Evolutionary conservation across 2,797 vertebrate species (phyloP).

Genomic region (Siniperca undulata): DNA sequence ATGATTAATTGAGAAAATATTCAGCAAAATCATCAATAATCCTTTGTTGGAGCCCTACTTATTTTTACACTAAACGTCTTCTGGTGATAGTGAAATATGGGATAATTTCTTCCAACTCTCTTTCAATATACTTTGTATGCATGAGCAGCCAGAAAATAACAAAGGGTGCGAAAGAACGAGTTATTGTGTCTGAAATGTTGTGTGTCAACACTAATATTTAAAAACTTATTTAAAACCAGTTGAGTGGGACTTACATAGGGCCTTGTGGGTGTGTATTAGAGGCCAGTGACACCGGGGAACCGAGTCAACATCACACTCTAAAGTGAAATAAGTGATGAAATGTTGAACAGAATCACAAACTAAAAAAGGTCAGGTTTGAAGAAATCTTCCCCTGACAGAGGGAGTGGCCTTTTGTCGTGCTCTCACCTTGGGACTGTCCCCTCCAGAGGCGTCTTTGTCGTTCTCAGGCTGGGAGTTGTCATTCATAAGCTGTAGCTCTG

Average conservation of each 20-base stretch:
- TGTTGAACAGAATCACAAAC: not conserved
- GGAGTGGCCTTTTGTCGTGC: not conserved
- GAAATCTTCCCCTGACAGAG: too few species aligned
- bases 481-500: constrained; percentile 94
- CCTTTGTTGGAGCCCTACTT: too few species aligned
- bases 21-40: too few species aligned
- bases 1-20: too few species aligned
- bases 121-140: not conserved
- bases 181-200: not conserved
- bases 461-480: constrained; percentile 95
- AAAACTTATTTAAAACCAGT: not conserved
- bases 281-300: not conserved
- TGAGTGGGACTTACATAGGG: not conserved
- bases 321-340: not conserved
- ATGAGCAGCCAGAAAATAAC: not conserved
- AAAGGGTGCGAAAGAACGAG: not conserved
- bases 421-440: constrained; percentile 97
- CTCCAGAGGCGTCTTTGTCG: constrained; percentile 95
- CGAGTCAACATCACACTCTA: too few species aligned
- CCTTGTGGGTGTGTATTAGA: not conserved
- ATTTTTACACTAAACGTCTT: too few species aligned
- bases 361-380: not conserved
- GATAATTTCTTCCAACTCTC: not conserved
- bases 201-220: not conserved
- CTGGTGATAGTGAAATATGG: not conserved